Conservation (phyloP, 2,113 vertebrate species). For the Pogonocichla stellata region DNA sequence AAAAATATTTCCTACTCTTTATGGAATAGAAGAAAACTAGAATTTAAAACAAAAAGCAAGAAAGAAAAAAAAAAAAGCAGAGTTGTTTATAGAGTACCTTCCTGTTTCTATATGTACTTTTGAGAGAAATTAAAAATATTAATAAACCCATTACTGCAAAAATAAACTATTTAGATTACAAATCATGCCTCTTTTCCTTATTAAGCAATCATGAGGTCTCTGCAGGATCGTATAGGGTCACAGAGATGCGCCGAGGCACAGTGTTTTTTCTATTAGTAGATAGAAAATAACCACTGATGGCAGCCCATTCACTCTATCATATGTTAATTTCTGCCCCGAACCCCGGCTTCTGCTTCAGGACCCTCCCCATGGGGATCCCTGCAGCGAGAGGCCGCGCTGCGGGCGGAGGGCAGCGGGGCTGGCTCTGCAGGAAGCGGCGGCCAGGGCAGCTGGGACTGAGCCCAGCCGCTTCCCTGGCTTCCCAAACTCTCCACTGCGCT, state of each 20-base stretch:
- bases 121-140: background rate
- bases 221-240: background rate
- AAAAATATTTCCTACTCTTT: background rate
- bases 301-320: background rate
- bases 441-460: background rate
- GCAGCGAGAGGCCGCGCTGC: background rate
- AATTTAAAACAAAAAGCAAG: background rate
- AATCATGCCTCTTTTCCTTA: background rate
- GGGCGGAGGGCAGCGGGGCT: background rate
- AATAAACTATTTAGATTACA: background rate
- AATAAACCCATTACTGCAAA: background rate
- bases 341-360: background rate
- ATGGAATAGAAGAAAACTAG: background rate
- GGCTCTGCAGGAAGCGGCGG: background rate
- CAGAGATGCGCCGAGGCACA: background rate
- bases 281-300: background rate
- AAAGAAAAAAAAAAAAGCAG: rapidly evolving
- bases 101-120: background rate
- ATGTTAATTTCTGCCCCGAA: background rate
- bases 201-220: background rate
- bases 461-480: background rate
- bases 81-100: background rate
- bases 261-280: background rate
- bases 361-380: background rate
- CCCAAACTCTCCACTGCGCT: background rate